Evolutionary conservation across 2,888 invertebrate genomes (phyloP).

Genomic region (Acleris cristana): DNA sequence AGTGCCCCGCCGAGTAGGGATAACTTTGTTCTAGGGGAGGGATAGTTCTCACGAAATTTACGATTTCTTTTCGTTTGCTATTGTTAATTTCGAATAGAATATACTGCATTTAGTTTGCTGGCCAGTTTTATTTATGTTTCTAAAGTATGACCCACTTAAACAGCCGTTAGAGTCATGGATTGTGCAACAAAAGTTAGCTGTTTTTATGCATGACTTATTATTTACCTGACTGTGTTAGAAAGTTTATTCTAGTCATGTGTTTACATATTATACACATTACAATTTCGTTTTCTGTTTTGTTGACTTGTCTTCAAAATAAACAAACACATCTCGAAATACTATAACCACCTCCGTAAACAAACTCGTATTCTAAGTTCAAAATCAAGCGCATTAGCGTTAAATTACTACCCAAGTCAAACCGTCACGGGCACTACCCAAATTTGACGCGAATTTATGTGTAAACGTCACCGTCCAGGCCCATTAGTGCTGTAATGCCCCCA

Average conservation of each 20-base stretch:
- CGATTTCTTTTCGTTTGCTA: constrained; percentile 15
- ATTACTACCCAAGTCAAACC: constrained; percentile 17
- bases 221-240: no score
- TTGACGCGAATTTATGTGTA: constrained; percentile 81
- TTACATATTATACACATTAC: no score
- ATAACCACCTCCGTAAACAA: not conserved
- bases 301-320: no score
- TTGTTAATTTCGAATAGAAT: constrained; percentile 12
- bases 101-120: not conserved
- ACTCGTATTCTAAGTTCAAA: not conserved
- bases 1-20: constrained; percentile 76
- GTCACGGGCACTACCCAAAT: constrained; percentile 59
- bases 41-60: constrained; percentile 74
- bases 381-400: constrained; percentile 4
- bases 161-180: not conserved
- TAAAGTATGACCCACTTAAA: not conserved
- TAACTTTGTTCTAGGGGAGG: constrained; percentile 81
- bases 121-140: not conserved
- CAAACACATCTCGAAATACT: no score
- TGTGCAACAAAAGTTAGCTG: no score
- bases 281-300: no score
- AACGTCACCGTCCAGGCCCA: constrained; percentile 78
- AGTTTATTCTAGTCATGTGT: no score
- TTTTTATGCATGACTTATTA: no score
- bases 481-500: constrained; percentile 81